Base-by-base conservation (phyloP, 2,888 invertebrate genomes). In the Aphodius sticticus region DNA sequence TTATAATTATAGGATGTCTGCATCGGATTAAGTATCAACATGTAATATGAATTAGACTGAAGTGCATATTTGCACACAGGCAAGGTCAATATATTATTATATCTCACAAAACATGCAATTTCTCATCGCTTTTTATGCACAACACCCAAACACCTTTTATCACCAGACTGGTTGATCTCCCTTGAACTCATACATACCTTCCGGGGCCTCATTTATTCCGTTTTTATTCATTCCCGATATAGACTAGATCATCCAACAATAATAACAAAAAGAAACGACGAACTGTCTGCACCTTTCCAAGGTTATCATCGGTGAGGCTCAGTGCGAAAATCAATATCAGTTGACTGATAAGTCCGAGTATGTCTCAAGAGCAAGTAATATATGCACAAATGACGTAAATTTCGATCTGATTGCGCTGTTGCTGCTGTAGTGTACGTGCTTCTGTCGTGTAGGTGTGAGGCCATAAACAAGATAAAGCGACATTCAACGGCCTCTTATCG, bases 401-500 rank as follows among this genome's bases (percentile, higher is more conserved):
- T 37, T 74, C 35, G 36, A 74, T 74, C 35, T 36, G 74, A 74
- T 74, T 35, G 74, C 53, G 12, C 53, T 2, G 53, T 53, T 9
- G 6, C 53, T 53, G 53, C 53, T 53, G 53, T 53, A 53, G 53
- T 53, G 4, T 74, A 35, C 74, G 71, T 37, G 74, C 35, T 36
- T 37, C 74, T n/a, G n/a, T 26, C 74, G 74, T 37, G 74, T 74
- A 74, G 74, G 74, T 36, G 74, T 36, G 74, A 37, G 74, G 74
- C 37, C 35, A 74, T 74, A 74, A 74, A 74, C 74, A 74, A 74
- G 74, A 74, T 74, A 74, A 74, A 74, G 2, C 74, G 37, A 74
- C 74, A 74, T 74, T 74, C 74, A 74, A 74, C 74, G 74, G 74
- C 74, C 74, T 74, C 74, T 74, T 74, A 74, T 74, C 74, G 74